Evolutionary conservation across 2,888 invertebrate genomes (phyloP), one percentile per base, ranked within the genome.

Genomic region (Hesperia comma): DNA sequence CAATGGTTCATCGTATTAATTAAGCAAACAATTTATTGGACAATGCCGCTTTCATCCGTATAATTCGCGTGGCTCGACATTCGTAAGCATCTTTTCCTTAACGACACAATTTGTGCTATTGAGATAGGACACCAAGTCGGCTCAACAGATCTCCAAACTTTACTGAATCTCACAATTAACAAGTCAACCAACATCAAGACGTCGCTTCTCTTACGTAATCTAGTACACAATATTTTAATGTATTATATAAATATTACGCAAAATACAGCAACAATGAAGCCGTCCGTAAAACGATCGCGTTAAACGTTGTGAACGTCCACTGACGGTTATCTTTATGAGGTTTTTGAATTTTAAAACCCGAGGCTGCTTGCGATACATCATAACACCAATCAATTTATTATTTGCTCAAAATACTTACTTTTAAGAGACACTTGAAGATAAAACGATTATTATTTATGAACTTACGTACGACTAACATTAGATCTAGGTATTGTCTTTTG

Each of bases 401-500:
- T 82, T 87, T 85, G 86, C 85, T 85, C 86, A 86, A 88, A 86
- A 88, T 86, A 88, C 90, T 90, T 90, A 92, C 26, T 79, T 87
- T 82, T 86, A 87, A 85, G 86, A 90, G 89, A 92, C 89, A 91
- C 86, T 90, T 89, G 90, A 92, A 92, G 90, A 89, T 88, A 89
- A 89, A 92, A 91, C 91, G 86, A 88, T 90, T 88, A 90, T 86
- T 87, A 72, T 72, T 74, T 85, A 90, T 88, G 89, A 87, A 86
- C 88, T 90, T 90, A 91, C 89, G 85, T 90, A 90, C 87, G 80
- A 81, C 92, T 92, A 92, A 92, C 85, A 86, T 92, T 93, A 93
- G 89, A 92, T 87, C 93, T 93, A 93, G 92, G 93, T 93, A 93
- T 93, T 93, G 93, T 93, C 93, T 92, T 93, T 93, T 90, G 89